Evolutionary conservation across 2,113 vertebrate species (phyloP), one percentile per base, ranked within the genome.

Genomic region (Climacteris rufus): DNA sequence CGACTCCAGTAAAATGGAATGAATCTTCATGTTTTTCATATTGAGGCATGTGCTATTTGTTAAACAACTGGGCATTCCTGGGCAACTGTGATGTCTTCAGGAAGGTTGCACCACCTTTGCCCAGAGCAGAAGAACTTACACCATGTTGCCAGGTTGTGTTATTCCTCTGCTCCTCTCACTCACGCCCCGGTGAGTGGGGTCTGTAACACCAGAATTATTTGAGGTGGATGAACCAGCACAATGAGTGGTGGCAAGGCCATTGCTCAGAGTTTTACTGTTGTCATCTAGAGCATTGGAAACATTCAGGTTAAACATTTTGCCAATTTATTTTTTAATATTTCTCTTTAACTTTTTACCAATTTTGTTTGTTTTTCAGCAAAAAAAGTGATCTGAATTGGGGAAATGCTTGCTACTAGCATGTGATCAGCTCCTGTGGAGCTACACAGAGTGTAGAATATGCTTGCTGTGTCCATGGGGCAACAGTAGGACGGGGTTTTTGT

Each of bases 71-170:
- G 59, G 30, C 27, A 28, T 6, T 76, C 28, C 77, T 30, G 4
- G 39, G 53, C 23, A 72, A 42, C 37, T 57, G 37, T 70, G 42
- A 45, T 39, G 20, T 27, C 35, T 83, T 87, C 53, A 13, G n/a
- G 37, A 76, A 72, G 28, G 10, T 9, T 76, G 37, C 44, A 35
- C 3, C 54, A 66, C 22, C 50, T 82, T 82, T 52, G 15, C 31
- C 65, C 33, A 35, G n/a, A 40, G 37, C 37, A 85, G 69, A 72
- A 86, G 53, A 70, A 35, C 49, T 94, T 31, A 30, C 31, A 69
- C 3, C 0, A 0, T 70, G 27, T 14, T 78, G 37, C 13, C 1
- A 1, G 37, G 10, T 5, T 78, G 27, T 60, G 39, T 42, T 52
- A 3, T 71, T 82, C 47, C 24, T 84, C 44, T 87, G 56, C 42